phyloP scores from a whole-genome alignment of 1,140 invertebrate genomes.

The Argopecten irradians region DNA sequence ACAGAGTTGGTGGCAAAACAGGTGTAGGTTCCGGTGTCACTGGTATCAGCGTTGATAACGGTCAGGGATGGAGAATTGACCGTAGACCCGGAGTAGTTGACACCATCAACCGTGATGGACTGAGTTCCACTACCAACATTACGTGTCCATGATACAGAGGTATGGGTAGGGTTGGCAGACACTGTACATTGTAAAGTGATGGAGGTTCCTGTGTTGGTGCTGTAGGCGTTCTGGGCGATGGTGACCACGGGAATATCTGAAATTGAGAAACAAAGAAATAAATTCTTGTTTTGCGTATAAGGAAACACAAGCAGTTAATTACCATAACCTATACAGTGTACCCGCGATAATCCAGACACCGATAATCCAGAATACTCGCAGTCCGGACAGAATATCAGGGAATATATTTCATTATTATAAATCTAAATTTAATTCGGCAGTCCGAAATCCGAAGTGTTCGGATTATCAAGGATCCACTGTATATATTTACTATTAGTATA shows the following conservation, averaged over 20 bases:
- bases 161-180: conserved; percentile 31
- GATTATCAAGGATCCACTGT: too few relatives aligned
- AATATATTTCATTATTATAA: too few relatives aligned
- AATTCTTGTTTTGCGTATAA: too few relatives aligned
- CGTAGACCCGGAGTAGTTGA: conserved; percentile 39
- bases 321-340: too few relatives aligned
- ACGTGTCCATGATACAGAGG: conserved; percentile 33
- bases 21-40: conserved; percentile 40
- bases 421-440: too few relatives aligned
- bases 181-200: conserved; percentile 40
- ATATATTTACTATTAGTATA: too few relatives aligned
- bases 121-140: conserved; percentile 13
- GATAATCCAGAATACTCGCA: too few relatives aligned
- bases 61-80: conserved; percentile 35
- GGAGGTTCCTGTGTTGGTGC: conserved; percentile 19
- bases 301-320: too few relatives aligned
- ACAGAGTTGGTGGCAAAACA: conserved; percentile 43
- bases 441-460: too few relatives aligned
- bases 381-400: too few relatives aligned
- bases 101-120: conserved; percentile 17
- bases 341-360: too few relatives aligned
- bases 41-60: conserved; percentile 9
- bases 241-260: conserved; percentile 33
- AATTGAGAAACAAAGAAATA: too few relatives aligned
- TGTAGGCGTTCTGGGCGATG: conserved; percentile 29